A percentile compares a stretch with the other conserved stretches of the same genome.
These are phyloP conservation scores for Echiichthys vipera DNA, from an alignment of 2,797 vertebrate genomes.

Conservation along the genomic window DNA sequence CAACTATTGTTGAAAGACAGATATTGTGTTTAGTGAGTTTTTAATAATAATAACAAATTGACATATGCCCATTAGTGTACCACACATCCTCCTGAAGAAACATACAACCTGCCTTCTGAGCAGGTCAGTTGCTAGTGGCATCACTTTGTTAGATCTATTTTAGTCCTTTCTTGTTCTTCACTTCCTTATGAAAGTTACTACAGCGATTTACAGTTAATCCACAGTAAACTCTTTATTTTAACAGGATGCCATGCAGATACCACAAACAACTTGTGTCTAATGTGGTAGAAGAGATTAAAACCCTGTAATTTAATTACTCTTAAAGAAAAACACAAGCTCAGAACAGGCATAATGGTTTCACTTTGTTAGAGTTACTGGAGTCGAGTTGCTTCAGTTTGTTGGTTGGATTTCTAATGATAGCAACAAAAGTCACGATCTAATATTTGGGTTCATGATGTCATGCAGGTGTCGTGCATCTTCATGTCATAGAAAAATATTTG, in stretches of 20 bases:
- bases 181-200: background rate
- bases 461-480: background rate
- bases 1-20: background rate
- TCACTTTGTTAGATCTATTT: conserved; percentile 5
- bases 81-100: background rate
- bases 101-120: background rate
- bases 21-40: background rate
- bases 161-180: background rate
- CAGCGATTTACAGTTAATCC: background rate
- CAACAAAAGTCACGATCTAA: background rate
- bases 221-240: background rate
- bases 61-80: background rate
- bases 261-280: background rate
- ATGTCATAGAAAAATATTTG: background rate
- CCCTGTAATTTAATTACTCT: background rate
- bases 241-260: background rate
- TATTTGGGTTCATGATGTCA: background rate
- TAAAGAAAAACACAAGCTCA: background rate
- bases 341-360: background rate
- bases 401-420: background rate
- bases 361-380: background rate
- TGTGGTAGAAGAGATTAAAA: background rate
- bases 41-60: background rate
- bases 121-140: background rate
- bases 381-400: background rate